Base-by-base conservation (phyloP, 1,140 invertebrate species). In the Physella acuta region DNA sequence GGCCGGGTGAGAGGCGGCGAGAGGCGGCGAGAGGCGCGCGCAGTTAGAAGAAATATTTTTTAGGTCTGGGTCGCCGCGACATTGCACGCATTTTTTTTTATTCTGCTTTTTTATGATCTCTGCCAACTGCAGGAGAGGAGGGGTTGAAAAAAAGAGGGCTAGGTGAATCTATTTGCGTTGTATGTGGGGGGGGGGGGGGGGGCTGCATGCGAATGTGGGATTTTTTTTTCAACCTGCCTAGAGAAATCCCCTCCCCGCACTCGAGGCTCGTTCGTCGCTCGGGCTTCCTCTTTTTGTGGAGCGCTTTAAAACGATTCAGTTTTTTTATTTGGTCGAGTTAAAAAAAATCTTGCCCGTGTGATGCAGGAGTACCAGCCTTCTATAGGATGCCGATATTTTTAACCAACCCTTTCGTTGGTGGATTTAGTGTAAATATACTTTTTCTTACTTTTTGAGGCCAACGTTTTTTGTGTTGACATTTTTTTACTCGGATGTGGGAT, bases 11-110 rank as follows among this genome's bases (percentile, higher is more conserved):
- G 58, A 34, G 58, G 58, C 2, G 30, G 56, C 8, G 26, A 3
- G 3, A 3, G 5, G 16, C 5, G 26, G 4, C 5, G 26, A 5
- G 58, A n/a, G 58, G 58, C 58, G 34, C 8, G 14, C 58, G 58
- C 31, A 16, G 30, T 17, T 5, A 14, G 58, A n/a, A 28, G 58
- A 33, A 60, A 60, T 36, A 60, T 60, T 60, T 60, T 60, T 60
- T 60, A 60, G 58, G 58, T 60, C 58, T 60, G 58, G 58, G 58
- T 60, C 58, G 20, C 8, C 28, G 58, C 34, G 58, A 60, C 58
- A 16, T 16, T 55, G 52, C 52, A 11, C 58, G 4, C 2, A 5
- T 34, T 36, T 60, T 60, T 60, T 36, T 28, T 34, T 36, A 24
- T 60, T 60, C 24, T 36, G 14, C 3, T 36, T 60, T 60, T 56